Base-by-base conservation (phyloP, 2,888 invertebrate genomes). In the Thelaira solivaga region DNA sequence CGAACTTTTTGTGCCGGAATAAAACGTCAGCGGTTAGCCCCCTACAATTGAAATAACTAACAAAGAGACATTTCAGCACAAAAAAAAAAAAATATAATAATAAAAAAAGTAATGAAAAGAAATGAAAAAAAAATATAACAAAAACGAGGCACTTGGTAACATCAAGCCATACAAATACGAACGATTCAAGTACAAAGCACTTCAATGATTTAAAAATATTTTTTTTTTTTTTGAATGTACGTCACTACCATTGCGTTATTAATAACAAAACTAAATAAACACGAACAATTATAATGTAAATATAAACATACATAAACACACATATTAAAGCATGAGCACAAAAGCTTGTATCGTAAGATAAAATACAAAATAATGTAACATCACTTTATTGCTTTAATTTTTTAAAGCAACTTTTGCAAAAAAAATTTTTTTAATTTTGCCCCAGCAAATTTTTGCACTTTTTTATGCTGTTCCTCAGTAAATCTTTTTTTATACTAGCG, bases 91-190 rank as follows among this genome's bases (percentile, higher is more conserved):
- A 55, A 18, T 5, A 31, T 10, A 53, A n/a, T n/a, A n/a, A n/a
- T n/a, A n/a, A n/a, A n/a, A n/a, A n/a, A n/a, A n/a, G n/a, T n/a
- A n/a, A n/a, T n/a, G n/a, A n/a, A n/a, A 53, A 4, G 26, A 24
- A 57, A 65, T 29, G n/a, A 31, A 22, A 65, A 39, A n/a, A 45
- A 31, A 34, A 39, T 51, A 49, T 49, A n/a, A n/a, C 39, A 13
- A 55, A 45, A 67, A 67, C 31, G 22, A 34, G 31, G 47, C 68
- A 41, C 41, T 69, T 69, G 49, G 68, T 59, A 69, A 69, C 68
- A n/a, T n/a, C n/a, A 69, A 61, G 45, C 61, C 59, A 45, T 61
- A 61, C 31, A 43, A 61, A 43, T 61, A 45, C 45, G 45, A 36
- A 55, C n/a, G 8, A 22, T 55, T 36, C 36, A 36, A 55, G 22